phyloP scores from a whole-genome alignment of 1,140 invertebrate species.

The Drosophila dunni region DNA sequence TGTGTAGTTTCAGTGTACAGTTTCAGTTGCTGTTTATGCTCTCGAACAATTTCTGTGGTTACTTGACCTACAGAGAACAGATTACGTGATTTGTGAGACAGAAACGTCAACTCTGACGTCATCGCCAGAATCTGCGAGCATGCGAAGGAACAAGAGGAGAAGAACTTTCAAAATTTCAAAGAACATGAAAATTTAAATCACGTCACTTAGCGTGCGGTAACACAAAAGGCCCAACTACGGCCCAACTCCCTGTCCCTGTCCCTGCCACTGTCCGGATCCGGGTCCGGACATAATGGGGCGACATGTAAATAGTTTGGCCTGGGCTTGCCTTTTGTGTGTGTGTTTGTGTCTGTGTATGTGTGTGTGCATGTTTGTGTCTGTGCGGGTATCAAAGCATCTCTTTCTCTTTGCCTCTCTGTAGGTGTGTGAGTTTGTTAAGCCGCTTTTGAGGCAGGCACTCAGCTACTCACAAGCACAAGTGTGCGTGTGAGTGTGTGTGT shows the following conservation, averaged over 20 bases:
- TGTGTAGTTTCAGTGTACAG: conserved; percentile 1
- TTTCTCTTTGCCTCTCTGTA: conserved; percentile 1
- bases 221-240: conserved; percentile 52
- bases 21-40: conserved; percentile 50
- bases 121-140: conserved; percentile 4
- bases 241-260: background rate
- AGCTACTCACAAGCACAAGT: conserved; percentile 46
- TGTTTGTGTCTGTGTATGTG: conserved; percentile 16
- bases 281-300: conserved; percentile 57
- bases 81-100: conserved; percentile 74
- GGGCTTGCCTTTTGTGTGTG: conserved; percentile 17
- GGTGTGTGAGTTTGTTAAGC: conserved; percentile 59
- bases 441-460: conserved; percentile 73
- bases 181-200: conserved; percentile 78
- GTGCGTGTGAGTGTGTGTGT: conserved; percentile 24
- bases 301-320: conserved; percentile 77
- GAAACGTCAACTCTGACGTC: conserved; percentile 42
- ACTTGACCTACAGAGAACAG: conserved; percentile 65
- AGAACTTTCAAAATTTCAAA: conserved; percentile 59
- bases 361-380: conserved; percentile 17
- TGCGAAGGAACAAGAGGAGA: background rate
- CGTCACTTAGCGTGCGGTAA: conserved; percentile 62
- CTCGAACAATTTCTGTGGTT: conserved; percentile 23
- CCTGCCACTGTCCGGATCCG: background rate
- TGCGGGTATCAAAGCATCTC: conserved; percentile 22